Base-by-base conservation (phyloP, 2,888 invertebrate species). In the Papilio demoleus region DNA sequence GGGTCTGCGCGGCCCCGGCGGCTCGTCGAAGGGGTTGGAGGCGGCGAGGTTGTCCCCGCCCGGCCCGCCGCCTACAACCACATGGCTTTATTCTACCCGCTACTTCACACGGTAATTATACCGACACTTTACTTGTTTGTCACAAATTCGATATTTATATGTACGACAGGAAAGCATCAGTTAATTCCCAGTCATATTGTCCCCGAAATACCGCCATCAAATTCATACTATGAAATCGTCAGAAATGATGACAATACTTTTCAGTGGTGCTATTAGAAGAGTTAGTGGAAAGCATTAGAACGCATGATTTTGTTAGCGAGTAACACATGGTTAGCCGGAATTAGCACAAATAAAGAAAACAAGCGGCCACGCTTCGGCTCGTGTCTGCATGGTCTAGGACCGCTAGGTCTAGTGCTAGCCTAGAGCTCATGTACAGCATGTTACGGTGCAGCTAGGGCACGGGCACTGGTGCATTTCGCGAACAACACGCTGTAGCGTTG, bases 11-110 rank as follows among this genome's bases (percentile, higher is more conserved):
- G 91, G 92, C 87, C 91, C 91, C 83, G 94, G 94, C 85, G 94
- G 94, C 94, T 96, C 97, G 93, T 96, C 96, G 94, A 97, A 96
- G 79, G 96, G 97, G 94, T 96, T 96, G 89, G 96, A 96, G 89
- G 96, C 96, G 94, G 94, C 96, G 87, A 96, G 95, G 93, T 96
- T 96, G 94, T 96, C 96, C 79, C 88, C 91, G 82, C 89, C 90
- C 77, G 89, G 87, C 86, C 90, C 91, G 81, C 90, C 92, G 90
- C 92, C 92, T 92, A 92, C 88, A 88, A 91, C 88, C 78, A 80
- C 77, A 81, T 75, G 76, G 72, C 72, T 72, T 72, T 77, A 75
- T 75, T 76, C 76, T 73, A 76, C 74, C 77, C 78, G 72, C 73
- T 72, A 73, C 42, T 36, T 56, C 59, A 38, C 63, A 70, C 19